phyloP scores from a whole-genome alignment of 2,797 vertebrate species.

The Chromis chromis region DNA sequence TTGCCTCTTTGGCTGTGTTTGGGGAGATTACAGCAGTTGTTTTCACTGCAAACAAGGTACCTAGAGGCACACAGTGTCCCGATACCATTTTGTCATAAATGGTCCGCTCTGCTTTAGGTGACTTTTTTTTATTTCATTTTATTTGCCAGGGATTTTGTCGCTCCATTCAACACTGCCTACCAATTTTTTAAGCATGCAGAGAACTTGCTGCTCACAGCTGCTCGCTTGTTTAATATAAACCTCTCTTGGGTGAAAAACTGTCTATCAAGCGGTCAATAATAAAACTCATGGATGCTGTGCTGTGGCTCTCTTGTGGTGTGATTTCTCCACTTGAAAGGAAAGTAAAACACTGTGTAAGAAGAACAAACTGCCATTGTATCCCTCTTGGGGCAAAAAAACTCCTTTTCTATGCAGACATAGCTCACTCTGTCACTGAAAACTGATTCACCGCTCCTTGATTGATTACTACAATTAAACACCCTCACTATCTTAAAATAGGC shows the following conservation, averaged over 20 bases:
- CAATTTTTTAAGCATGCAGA: slow-evolving; percentile 21
- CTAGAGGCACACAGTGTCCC: slow-evolving; percentile 27
- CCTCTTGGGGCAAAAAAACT: slow-evolving; percentile 17
- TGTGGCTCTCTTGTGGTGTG: slow-evolving; percentile 22
- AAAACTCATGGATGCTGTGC: slow-evolving; percentile 42
- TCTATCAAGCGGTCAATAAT: slow-evolving; percentile 50
- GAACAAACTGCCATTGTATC: slow-evolving; percentile 25
- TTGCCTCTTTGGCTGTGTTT: slow-evolving; percentile 68
- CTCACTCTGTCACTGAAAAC: slow-evolving; percentile 48
- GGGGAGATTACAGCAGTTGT: slow-evolving; percentile 76
- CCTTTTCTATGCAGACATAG: slow-evolving; percentile 28
- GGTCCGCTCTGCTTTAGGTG: not conserved
- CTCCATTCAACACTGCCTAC: slow-evolving; percentile 6
- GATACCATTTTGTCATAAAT: slow-evolving; percentile 53
- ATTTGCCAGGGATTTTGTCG: slow-evolving; percentile 10
- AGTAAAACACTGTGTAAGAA: slow-evolving; percentile 32
- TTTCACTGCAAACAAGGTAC: slow-evolving; percentile 70
- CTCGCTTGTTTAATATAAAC: slow-evolving; percentile 33
- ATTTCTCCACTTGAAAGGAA: slow-evolving; percentile 34
- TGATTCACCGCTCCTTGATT: slow-evolving; percentile 63
- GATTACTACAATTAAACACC: slow-evolving; percentile 69
- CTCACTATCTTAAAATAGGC: slow-evolving; percentile 61
- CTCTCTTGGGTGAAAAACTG: slow-evolving; percentile 41
- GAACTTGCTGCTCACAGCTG: slow-evolving; percentile 22
- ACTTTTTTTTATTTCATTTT: slow-evolving; percentile 1